A percentile compares a stretch with the other conserved stretches of the same genome.
These are phyloP conservation scores for Mesochorus sp. DNA, from an alignment of 2,888 invertebrate genomes.

Conservation along the genomic window DNA sequence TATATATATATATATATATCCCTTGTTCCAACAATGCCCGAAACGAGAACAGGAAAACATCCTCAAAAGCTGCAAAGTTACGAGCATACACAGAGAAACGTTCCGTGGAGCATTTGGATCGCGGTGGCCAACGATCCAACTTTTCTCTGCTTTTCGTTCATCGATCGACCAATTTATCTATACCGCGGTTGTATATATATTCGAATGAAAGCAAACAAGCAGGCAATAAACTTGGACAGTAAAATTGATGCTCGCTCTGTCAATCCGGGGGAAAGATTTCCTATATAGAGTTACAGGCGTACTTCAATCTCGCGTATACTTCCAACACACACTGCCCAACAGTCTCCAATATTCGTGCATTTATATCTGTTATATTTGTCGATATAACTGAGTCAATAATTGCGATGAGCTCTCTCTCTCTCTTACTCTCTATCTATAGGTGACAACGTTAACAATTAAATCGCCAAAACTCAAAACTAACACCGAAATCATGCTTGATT, in stretches of 20 bases:
- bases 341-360: conserved; percentile 25
- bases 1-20: conserved; percentile 21
- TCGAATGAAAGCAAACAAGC: conserved; percentile 74
- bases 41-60: conserved; percentile 43
- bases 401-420: not conserved
- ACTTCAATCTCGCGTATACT: not conserved
- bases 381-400: not conserved
- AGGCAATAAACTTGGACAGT: conserved; percentile 72
- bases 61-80: not conserved
- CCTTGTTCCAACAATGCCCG: conserved; percentile 43
- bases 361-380: conserved; percentile 3
- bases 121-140: not conserved
- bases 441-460: conserved; percentile 12
- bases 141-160: not conserved
- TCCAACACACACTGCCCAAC: not conserved
- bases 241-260: conserved; percentile 72
- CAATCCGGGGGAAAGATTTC: conserved; percentile 48
- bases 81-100: conserved; percentile 5
- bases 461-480: not conserved
- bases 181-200: conserved; percentile 67
- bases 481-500: conserved; percentile 20
- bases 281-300: conserved; percentile 28
- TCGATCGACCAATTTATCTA: conserved; percentile 68
- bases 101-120: conserved; percentile 8
- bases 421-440: too few relatives aligned